phyloP scores from a whole-genome alignment of 2,888 invertebrate species.

The Eudemis profundana region DNA sequence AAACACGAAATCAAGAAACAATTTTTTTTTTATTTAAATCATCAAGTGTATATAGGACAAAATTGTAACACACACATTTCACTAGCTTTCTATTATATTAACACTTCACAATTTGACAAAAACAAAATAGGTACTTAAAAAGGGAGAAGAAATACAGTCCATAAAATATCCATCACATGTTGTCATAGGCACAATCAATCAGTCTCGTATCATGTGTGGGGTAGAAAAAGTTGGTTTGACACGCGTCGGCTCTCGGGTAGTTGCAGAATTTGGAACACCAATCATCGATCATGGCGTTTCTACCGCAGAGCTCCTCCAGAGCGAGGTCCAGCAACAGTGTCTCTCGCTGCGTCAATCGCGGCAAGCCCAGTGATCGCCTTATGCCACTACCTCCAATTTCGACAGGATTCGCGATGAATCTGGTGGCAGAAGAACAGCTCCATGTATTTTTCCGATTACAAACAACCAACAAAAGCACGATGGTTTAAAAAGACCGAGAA shows the following conservation, averaged over 20 bases:
- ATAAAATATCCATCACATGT: constrained; percentile 50
- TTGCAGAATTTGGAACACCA: constrained; percentile 68
- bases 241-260: constrained; percentile 59
- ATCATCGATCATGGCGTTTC: constrained; percentile 57
- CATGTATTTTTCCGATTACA: constrained; percentile 52
- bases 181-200: constrained; percentile 71
- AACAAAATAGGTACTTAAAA: background rate
- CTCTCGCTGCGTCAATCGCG: constrained; percentile 76
- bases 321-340: constrained; percentile 68
- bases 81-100: too few species aligned
- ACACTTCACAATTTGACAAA: constrained; percentile 5
- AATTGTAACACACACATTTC: too few species aligned
- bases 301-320: constrained; percentile 62
- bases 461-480: too few species aligned
- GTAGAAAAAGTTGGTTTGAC: constrained; percentile 61
- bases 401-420: constrained; percentile 74
- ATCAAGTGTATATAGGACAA: too few species aligned
- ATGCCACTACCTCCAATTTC: constrained; percentile 79
- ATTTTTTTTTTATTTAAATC: too few species aligned
- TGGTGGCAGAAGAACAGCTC: constrained; percentile 63
- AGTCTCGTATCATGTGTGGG: constrained; percentile 55
- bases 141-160: background rate
- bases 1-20: too few species aligned
- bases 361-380: constrained; percentile 75
- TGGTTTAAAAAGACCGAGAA: too few species aligned